These are phyloP conservation scores for Timandra comae DNA, from an alignment of 2,888 invertebrate species.

Conservation along the genomic window DNA sequence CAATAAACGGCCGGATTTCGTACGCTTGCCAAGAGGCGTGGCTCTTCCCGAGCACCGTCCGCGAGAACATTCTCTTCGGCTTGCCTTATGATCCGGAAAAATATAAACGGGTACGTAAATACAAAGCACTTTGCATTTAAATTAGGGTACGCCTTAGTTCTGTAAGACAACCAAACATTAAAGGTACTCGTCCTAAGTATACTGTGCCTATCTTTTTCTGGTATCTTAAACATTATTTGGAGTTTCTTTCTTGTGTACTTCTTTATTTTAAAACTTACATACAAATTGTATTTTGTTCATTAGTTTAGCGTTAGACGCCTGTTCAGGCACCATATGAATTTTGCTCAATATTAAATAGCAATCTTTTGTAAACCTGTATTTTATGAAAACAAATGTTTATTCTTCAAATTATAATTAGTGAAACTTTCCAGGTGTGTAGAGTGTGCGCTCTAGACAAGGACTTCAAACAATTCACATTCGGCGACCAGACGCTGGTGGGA, in stretches of 20 bases:
- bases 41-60: constrained; percentile 85
- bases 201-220: too few relatives aligned
- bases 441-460: constrained; percentile 74
- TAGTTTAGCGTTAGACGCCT: too few relatives aligned
- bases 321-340: too few relatives aligned
- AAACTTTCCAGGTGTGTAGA: constrained; percentile 46
- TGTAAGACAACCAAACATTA: neutral
- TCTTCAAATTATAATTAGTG: neutral
- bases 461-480: constrained; percentile 78
- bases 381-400: too few relatives aligned
- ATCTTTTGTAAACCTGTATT: too few relatives aligned
- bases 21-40: constrained; percentile 92
- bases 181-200: too few relatives aligned
- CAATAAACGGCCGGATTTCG: constrained; percentile 79
- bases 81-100: constrained; percentile 76
- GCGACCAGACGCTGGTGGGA: constrained; percentile 83
- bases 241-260: too few relatives aligned
- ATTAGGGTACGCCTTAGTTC: constrained; percentile 1
- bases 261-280: too few relatives aligned
- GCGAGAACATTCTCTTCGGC: constrained; percentile 93
- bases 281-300: too few relatives aligned
- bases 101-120: constrained; percentile 64
- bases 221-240: too few relatives aligned
- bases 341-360: too few relatives aligned
- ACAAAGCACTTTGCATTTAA: constrained; percentile 8